A percentile compares a stretch with the other conserved stretches of the same genome.
These are phyloP conservation scores for Dendrocincla fuliginosa DNA, from an alignment of 2,797 vertebrate genomes.

Conservation along the genomic window DNA sequence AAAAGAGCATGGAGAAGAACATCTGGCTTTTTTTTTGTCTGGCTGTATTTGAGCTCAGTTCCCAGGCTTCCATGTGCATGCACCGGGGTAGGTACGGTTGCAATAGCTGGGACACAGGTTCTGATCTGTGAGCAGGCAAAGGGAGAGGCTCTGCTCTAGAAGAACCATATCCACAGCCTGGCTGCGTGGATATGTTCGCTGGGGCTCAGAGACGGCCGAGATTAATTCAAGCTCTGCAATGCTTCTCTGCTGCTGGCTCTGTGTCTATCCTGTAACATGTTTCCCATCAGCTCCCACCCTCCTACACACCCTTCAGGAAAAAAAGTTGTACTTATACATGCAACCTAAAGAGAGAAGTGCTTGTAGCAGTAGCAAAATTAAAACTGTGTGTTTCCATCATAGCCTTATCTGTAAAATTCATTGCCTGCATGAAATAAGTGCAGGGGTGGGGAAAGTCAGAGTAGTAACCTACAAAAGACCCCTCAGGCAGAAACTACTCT, in stretches of 20 bases:
- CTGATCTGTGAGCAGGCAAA: neutral
- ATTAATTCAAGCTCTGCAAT: neutral
- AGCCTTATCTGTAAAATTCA: neutral
- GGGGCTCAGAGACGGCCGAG: accelerated
- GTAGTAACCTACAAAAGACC: neutral
- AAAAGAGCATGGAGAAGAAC: neutral
- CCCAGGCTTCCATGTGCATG: neutral
- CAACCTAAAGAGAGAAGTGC: neutral
- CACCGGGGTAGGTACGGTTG: accelerated
- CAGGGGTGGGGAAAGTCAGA: accelerated
- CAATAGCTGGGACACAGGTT: accelerated
- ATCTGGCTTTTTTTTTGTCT: neutral
- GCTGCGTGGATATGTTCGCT: accelerated
- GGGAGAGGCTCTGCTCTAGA: neutral
- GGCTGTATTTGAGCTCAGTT: neutral
- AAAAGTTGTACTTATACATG: neutral
- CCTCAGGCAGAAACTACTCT: neutral
- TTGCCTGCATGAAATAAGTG: neutral
- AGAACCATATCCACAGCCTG: neutral
- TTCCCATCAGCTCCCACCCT: neutral
- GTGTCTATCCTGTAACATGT: no score
- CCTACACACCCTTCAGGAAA: neutral
- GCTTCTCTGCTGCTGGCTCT: neutral
- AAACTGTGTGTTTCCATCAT: neutral
- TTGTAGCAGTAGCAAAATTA: neutral